Base-by-base conservation (phyloP, 1,140 invertebrate genomes). In the Idris sp. region DNA sequence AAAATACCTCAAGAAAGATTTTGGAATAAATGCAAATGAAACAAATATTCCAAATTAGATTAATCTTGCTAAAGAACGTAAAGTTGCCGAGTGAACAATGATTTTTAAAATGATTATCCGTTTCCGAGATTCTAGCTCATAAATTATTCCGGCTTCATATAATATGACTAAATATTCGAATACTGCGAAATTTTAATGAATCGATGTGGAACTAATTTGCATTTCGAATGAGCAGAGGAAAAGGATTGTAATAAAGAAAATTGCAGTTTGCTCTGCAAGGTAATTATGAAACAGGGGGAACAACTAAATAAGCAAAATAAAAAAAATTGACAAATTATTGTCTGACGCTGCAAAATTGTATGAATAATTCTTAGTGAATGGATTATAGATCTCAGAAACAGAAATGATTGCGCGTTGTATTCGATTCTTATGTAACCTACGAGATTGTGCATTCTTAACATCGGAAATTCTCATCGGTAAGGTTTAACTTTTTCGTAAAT, bases 401-500 rank as follows among this genome's bases (percentile, higher is more conserved):
- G 33, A 54, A 68, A 59, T 35, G 33, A 28, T 35, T 7, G 44
- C 46, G 43, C 51, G 36, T n/a, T n/a, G n/a, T n/a, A 68, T 67
- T 58, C 75, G 73, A 79, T 74, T 75, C 56, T 73, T 74, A 77
- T 72, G 67, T 71, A 62, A 46, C 30, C 48, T 73, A 53, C 67
- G 59, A 76, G 76, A 74, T 62, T 67, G 61, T 67, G 65, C 53
- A 44, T 48, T 44, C 59, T 79, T 71, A 72, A 38, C 69, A 59
- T 77, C 54, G 35, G 59, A 79, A 77, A 79, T 58, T 78, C 72
- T 54, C 43, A 33, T 61, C 43, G 36, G 46, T 73, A 76, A 76
- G 74, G 61, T 49, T 26, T 68, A 72, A 76, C 44, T 62, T 49
- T 49, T 54, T 58, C 73, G 74, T 81, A 74, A 79, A 72, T 69